A percentile compares a stretch with the other conserved stretches of the same genome.
These are phyloP conservation scores for Neria commutata DNA, from an alignment of 2,888 invertebrate genomes.

Conservation along the genomic window DNA sequence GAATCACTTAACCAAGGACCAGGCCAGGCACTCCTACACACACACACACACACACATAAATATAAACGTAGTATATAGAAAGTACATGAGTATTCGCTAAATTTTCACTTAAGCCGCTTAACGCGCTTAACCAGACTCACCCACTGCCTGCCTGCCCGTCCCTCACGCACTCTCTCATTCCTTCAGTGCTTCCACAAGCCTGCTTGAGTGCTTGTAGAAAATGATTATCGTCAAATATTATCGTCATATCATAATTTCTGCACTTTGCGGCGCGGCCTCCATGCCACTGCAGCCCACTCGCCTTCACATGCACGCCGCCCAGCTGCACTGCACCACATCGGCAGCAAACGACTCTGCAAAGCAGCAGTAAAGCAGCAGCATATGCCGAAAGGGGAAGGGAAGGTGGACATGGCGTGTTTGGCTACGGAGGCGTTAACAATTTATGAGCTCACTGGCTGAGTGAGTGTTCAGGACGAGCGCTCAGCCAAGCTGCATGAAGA, in stretches of 20 bases:
- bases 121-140: neutral
- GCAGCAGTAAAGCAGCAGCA: too few relatives aligned
- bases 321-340: neutral
- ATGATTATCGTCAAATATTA: slow-evolving; percentile 17
- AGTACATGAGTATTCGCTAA: too few relatives aligned
- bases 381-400: neutral
- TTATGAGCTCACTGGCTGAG: slow-evolving; percentile 7
- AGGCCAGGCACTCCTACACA: too few relatives aligned
- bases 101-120: neutral
- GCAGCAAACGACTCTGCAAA: too few relatives aligned
- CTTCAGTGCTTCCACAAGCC: neutral
- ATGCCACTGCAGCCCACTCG: neutral
- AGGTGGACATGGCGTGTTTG: neutral
- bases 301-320: neutral
- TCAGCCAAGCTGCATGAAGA: neutral
- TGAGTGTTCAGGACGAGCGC: neutral
- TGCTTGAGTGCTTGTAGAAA: slow-evolving; percentile 4
- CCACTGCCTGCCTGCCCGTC: neutral
- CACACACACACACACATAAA: too few relatives aligned
- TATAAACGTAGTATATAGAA: too few relatives aligned
- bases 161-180: neutral
- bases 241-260: slow-evolving; percentile 17
- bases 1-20: too few relatives aligned
- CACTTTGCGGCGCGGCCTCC: neutral
- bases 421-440: neutral